Conservation (phyloP, 2,797 vertebrate species). For the Coccyzus lansbergi region DNA sequence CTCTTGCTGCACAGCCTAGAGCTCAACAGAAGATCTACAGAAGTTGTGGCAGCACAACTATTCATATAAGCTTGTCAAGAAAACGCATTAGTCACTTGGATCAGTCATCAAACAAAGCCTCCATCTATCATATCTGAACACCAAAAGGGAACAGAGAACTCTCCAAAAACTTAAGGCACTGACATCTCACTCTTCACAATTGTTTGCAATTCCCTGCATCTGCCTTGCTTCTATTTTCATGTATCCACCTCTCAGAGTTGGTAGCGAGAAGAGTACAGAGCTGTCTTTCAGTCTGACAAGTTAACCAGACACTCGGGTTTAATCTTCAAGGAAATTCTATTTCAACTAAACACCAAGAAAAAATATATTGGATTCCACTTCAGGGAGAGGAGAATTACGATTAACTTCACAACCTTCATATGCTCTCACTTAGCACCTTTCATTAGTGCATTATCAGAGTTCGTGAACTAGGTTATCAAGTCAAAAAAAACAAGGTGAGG, state of each 20-base stretch:
- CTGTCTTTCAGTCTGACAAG: neutral
- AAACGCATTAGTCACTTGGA: neutral
- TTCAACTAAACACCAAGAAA: neutral
- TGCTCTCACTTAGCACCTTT: neutral
- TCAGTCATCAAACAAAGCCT: neutral
- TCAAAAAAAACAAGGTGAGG: neutral
- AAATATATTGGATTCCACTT: neutral
- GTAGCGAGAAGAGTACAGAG: neutral
- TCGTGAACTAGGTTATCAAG: neutral
- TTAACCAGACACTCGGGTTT: neutral
- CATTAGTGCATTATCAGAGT: fast-evolving
- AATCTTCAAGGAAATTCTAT: neutral
- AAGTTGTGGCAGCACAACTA: neutral
- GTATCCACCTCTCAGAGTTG: neutral
- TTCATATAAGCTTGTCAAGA: neutral
- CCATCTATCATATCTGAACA: neutral
- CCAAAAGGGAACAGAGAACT: neutral
- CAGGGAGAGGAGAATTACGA: neutral
- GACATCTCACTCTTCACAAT: neutral
- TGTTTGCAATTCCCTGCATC: neutral
- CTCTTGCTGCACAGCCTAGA: neutral
- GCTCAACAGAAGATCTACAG: neutral
- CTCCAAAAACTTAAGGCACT: neutral
- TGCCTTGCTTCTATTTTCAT: neutral
- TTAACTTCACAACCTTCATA: neutral